Conservation (phyloP, 2,888 invertebrate genomes). For the Cryptocheilus praepositus region DNA sequence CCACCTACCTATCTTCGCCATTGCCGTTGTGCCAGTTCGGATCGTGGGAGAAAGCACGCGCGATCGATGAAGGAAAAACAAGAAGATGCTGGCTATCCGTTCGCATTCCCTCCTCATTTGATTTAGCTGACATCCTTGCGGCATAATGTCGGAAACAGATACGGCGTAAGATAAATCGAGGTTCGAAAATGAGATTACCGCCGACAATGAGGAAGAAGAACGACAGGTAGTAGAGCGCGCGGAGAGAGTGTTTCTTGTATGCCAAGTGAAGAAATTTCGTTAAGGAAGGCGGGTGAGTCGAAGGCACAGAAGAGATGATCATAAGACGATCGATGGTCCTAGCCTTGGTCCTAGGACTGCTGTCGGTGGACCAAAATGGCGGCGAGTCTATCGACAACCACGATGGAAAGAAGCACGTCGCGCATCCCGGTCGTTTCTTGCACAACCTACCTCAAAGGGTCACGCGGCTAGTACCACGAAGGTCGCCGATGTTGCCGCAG, state of each 20-base stretch:
- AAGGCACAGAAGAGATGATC: conserved; percentile 62
- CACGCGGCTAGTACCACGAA: conserved; percentile 64
- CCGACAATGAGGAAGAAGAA: conserved; percentile 65
- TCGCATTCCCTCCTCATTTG: background rate
- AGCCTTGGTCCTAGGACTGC: conserved; percentile 66
- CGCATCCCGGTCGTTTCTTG: conserved; percentile 22
- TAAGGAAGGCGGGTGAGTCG: conserved; percentile 49
- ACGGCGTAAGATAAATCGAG: background rate
- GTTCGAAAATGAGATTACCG: conserved; percentile 32
- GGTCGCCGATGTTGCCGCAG: conserved; percentile 70
- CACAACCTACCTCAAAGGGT: conserved; percentile 51
- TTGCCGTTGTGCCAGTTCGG: background rate
- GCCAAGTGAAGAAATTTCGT: conserved; percentile 41
- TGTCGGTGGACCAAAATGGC: conserved; percentile 61
- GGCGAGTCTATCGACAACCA: conserved; percentile 39
- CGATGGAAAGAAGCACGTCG: conserved; percentile 26
- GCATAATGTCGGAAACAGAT: conserved; percentile 10
- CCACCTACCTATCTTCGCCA: background rate
- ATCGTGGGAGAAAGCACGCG: conserved; percentile 6
- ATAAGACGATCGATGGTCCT: conserved; percentile 66
- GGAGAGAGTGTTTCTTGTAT: conserved; percentile 26
- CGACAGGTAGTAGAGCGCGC: conserved; percentile 65
- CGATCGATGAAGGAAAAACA: conserved; percentile 4
- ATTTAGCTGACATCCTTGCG: background rate
- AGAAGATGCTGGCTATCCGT: conserved; percentile 12